phyloP scores from a whole-genome alignment of 2,113 vertebrate genomes.

The Pollachius pollachius region DNA sequence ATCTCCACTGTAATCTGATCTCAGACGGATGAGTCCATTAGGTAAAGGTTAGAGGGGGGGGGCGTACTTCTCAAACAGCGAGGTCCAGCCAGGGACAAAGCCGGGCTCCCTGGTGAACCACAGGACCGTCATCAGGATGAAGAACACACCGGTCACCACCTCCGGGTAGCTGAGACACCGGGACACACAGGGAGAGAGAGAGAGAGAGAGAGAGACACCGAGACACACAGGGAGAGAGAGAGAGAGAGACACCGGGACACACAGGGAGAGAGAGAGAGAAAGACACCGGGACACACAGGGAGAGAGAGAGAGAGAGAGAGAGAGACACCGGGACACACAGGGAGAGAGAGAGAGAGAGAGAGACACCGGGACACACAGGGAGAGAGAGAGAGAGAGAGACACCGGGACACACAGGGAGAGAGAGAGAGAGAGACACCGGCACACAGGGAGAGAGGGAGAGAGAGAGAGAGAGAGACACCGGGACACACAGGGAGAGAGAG shows the following conservation, averaged over 20 bases:
- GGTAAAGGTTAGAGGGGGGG: neutral
- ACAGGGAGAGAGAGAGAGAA: neutral
- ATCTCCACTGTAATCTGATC: too few species aligned
- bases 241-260: too few species aligned
- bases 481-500: too few species aligned
- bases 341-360: too few species aligned
- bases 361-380: too few species aligned
- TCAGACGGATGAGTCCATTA: too few species aligned
- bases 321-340: too few species aligned
- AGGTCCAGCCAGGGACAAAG: slow-evolving; percentile 97
- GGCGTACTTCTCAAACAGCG: slow-evolving; percentile 90
- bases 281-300: neutral
- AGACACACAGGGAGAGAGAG: too few species aligned
- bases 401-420: too few species aligned
- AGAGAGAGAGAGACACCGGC: neutral
- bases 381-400: too few species aligned
- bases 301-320: neutral
- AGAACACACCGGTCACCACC: slow-evolving; percentile 94
- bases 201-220: too few species aligned
- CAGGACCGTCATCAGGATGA: slow-evolving; percentile 93
- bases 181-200: neutral
- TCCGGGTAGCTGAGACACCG: slow-evolving; percentile 88
- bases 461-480: neutral
- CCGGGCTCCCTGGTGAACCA: slow-evolving; percentile 98
- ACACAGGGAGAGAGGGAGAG: neutral